Evolutionary conservation across 2,113 vertebrate species (phyloP).

Genomic region (Okapia johnstoni): DNA sequence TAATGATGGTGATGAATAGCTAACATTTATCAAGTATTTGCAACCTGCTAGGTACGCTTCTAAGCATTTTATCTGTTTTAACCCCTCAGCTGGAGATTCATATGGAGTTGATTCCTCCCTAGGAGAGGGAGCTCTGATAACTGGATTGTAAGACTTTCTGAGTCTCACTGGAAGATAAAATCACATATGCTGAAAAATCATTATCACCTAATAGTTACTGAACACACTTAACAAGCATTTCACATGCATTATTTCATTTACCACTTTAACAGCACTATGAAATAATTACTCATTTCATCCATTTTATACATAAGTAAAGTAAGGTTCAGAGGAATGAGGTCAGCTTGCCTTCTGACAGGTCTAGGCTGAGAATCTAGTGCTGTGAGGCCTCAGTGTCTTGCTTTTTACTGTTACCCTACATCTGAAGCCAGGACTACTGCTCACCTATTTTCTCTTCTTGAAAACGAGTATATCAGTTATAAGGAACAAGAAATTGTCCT

Average conservation of each 20-base stretch:
- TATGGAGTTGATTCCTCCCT: background rate
- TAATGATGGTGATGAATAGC: constrained; percentile 23
- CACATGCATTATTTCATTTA: background rate
- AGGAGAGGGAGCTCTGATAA: background rate
- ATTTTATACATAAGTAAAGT: background rate
- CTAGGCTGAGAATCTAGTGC: background rate
- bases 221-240: background rate
- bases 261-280: background rate
- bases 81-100: background rate
- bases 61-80: constrained; percentile 6
- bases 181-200: background rate
- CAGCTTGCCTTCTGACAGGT: background rate
- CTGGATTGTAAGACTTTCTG: background rate
- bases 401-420: background rate
- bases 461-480: background rate
- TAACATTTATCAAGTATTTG: constrained; percentile 26
- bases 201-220: background rate
- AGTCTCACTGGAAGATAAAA: background rate
- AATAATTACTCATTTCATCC: background rate
- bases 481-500: background rate
- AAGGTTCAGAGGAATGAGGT: background rate
- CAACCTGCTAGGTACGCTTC: background rate
- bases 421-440: background rate
- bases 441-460: background rate
- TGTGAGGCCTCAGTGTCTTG: background rate